Conservation (phyloP, 2,797 vertebrate species). For the Malacoraja senta region DNA sequence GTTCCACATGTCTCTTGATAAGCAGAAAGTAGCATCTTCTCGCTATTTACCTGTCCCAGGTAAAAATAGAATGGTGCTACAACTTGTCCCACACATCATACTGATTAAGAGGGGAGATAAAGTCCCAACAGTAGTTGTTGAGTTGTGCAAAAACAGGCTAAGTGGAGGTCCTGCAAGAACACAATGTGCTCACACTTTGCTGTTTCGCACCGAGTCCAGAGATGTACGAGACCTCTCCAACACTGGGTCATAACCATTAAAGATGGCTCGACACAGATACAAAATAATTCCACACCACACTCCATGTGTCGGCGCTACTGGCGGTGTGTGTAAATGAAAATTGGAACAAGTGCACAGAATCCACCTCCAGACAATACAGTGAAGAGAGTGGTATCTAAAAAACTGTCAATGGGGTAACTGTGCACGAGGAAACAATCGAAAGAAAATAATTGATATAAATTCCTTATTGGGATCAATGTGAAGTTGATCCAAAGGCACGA, state of each 20-base stretch:
- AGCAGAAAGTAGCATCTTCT: not conserved
- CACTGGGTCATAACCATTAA: not conserved
- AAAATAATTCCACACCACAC: not conserved
- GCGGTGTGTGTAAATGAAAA: not conserved
- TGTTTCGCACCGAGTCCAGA: too few relatives aligned
- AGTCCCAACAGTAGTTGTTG: too few relatives aligned
- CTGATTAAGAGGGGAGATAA: not conserved
- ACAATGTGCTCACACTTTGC: too few relatives aligned
- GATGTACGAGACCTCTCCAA: too few relatives aligned
- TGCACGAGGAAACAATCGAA: not conserved
- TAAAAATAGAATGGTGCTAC: not conserved
- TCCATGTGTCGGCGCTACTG: fast-evolving
- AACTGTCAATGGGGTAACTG: not conserved
- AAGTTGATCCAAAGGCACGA: not conserved
- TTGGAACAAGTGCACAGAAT: not conserved
- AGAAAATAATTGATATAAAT: not conserved
- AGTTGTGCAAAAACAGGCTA: too few relatives aligned
- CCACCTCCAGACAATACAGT: not conserved
- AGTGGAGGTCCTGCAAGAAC: too few relatives aligned
- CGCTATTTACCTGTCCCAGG: too few relatives aligned
- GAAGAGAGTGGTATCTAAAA: not conserved
- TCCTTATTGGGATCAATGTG: not conserved
- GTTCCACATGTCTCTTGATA: not conserved
- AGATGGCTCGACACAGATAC: not conserved
- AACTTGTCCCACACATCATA: too few relatives aligned